Evolutionary conservation across 2,113 vertebrate genomes (phyloP).

Genomic region (Mugil cephalus): DNA sequence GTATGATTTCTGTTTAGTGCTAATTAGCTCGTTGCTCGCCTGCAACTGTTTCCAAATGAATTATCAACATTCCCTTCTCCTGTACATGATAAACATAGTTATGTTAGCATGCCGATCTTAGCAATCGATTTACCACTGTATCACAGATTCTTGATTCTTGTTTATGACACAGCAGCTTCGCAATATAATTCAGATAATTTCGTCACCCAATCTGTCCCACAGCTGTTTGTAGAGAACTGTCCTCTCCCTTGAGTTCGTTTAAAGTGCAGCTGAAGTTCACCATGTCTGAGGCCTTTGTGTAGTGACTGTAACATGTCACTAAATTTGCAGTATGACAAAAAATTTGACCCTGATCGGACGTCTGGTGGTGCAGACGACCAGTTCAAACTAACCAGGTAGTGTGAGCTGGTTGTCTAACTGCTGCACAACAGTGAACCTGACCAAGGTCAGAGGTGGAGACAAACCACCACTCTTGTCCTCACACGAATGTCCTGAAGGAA

Average conservation of each 20-base stretch:
- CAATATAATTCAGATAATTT: not conserved
- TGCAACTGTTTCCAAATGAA: not conserved
- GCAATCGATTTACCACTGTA: too few species aligned
- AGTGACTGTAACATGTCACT: not conserved
- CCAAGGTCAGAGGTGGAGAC: constrained; percentile 48
- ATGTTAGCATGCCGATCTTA: too few species aligned
- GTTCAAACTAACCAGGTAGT: not conserved
- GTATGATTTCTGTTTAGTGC: not conserved
- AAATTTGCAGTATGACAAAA: not conserved
- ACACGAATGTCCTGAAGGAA: constrained; percentile 65
- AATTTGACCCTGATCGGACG: not conserved
- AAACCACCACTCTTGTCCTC: constrained; percentile 53
- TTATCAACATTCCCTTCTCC: too few species aligned
- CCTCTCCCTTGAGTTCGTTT: not conserved
- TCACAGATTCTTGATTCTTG: too few species aligned
- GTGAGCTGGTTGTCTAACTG: constrained; percentile 15
- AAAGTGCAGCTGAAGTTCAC: constrained; percentile 37
- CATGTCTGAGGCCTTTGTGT: not conserved
- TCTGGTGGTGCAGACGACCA: not conserved
- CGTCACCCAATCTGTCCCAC: not conserved
- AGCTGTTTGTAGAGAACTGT: not conserved
- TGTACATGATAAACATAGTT: too few species aligned
- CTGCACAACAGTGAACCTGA: constrained; percentile 50
- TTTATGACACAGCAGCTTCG: not conserved
- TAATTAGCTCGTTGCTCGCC: not conserved